Conservation (phyloP, 1,140 invertebrate genomes). For the Anastatus disparis region DNA sequence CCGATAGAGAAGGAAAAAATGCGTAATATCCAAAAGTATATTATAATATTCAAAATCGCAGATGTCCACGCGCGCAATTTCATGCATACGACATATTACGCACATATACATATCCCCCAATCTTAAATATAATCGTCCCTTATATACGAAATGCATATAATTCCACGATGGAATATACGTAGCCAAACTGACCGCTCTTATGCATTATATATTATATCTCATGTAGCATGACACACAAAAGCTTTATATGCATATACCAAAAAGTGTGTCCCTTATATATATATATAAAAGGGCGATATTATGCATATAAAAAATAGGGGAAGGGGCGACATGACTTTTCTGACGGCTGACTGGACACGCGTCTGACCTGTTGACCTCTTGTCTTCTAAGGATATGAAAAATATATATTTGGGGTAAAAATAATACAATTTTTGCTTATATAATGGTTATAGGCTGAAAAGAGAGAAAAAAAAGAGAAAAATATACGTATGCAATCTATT, state of each 20-base stretch:
- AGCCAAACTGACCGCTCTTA: neutral
- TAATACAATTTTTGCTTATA: conserved; percentile 68
- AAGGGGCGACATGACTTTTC: conserved; percentile 57
- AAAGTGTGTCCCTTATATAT: no score
- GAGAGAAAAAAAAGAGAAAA: neutral
- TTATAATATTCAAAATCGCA: conserved; percentile 1
- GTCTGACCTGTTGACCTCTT: conserved; percentile 65
- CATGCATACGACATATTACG: neutral
- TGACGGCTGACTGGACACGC: conserved; percentile 64
- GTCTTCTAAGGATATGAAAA: no score
- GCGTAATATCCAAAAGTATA: no score
- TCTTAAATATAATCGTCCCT: no score
- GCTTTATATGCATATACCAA: no score
- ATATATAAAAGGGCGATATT: neutral
- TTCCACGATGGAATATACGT: neutral
- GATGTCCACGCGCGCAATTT: conserved; percentile 22
- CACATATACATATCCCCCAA: no score
- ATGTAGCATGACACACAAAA: no score
- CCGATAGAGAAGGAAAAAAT: no score
- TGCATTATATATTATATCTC: neutral
- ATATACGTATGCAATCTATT: conserved; percentile 53
- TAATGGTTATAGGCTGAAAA: conserved; percentile 60
- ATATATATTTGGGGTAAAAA: conserved; percentile 68
- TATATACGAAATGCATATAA: conserved; percentile 9
- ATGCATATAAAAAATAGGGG: neutral